Evolutionary conservation across 2,113 vertebrate species (phyloP).

Genomic region (Urocolius indicus): DNA sequence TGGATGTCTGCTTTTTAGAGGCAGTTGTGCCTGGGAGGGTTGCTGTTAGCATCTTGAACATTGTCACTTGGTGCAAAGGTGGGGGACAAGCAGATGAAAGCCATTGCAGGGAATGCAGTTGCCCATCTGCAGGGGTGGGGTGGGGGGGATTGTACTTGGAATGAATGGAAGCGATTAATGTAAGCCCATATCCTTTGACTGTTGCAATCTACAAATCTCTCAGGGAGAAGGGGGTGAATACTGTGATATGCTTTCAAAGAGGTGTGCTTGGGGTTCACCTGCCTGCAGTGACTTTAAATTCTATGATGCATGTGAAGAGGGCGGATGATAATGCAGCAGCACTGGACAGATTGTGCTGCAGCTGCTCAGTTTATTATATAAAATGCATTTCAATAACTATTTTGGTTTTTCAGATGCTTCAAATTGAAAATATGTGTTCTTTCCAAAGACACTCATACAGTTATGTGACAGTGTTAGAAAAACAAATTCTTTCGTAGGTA

Average conservation of each 20-base stretch:
- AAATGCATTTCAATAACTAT: slow-evolving; percentile 18
- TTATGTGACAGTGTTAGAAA: not conserved
- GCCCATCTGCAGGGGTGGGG: not conserved
- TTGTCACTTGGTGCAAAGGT: not conserved
- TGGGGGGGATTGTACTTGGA: not conserved
- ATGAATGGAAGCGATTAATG: not conserved
- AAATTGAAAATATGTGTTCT: not conserved
- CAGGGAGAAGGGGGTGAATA: not conserved
- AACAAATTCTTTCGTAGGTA: not conserved
- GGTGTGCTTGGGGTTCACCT: slow-evolving; percentile 30
- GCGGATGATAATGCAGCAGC: slow-evolving; percentile 41
- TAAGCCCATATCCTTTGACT: not conserved
- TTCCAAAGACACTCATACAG: not conserved
- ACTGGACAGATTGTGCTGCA: not conserved
- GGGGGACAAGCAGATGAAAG: slow-evolving; percentile 30
- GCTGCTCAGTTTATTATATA: slow-evolving; percentile 5
- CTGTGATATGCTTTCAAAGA: not conserved
- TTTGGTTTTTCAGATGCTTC: not conserved
- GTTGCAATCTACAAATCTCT: not conserved
- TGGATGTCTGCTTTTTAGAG: not conserved
- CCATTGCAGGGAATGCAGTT: not conserved
- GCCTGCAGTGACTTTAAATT: slow-evolving; percentile 39
- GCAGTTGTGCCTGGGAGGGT: not conserved
- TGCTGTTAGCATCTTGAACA: not conserved
- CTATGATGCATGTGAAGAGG: not conserved